These are phyloP conservation scores for Protonemura montana DNA, from an alignment of 2,888 invertebrate species.

Conservation along the genomic window DNA sequence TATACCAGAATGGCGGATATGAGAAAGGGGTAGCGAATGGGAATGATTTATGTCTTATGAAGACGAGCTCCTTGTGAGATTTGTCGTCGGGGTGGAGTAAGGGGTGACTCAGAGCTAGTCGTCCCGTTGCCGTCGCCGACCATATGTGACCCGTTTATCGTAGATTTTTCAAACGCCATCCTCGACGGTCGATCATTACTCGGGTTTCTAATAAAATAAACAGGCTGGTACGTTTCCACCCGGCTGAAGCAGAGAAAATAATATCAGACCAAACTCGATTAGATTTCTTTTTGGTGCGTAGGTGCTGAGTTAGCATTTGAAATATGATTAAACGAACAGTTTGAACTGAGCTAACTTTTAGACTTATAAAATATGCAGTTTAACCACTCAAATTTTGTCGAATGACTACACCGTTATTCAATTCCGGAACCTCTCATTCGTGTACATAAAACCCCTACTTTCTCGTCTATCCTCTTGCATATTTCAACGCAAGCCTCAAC, in stretches of 20 bases:
- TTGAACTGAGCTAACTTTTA: background rate
- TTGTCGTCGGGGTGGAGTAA: background rate
- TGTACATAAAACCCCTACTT: background rate
- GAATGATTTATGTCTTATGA: slow-evolving; percentile 30
- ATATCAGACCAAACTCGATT: background rate
- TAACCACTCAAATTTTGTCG: slow-evolving; percentile 32
- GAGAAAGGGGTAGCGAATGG: slow-evolving; percentile 16
- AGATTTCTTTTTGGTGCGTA: background rate
- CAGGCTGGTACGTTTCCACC: background rate
- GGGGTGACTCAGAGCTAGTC: background rate
- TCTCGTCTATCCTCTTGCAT: background rate
- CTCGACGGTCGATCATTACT: slow-evolving; percentile 27
- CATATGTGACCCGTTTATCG: slow-evolving; percentile 39
- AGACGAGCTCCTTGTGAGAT: slow-evolving; percentile 23
- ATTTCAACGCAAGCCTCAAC: background rate
- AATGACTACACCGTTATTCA: slow-evolving; percentile 29
- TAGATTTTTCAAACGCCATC: slow-evolving; percentile 35
- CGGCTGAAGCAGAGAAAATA: background rate
- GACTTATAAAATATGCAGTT: slow-evolving; percentile 30
- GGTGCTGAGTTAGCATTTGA: background rate
- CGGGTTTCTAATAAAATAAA: slow-evolving; percentile 19
- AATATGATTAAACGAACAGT: background rate
- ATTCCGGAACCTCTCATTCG: slow-evolving; percentile 7
- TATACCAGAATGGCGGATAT: background rate
- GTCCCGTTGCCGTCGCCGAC: too few species aligned